A percentile compares a stretch with the other conserved stretches of the same genome.
phyloP scores from a whole-genome alignment of 2,797 vertebrate genomes.

The Pipistrellus nathusii region DNA sequence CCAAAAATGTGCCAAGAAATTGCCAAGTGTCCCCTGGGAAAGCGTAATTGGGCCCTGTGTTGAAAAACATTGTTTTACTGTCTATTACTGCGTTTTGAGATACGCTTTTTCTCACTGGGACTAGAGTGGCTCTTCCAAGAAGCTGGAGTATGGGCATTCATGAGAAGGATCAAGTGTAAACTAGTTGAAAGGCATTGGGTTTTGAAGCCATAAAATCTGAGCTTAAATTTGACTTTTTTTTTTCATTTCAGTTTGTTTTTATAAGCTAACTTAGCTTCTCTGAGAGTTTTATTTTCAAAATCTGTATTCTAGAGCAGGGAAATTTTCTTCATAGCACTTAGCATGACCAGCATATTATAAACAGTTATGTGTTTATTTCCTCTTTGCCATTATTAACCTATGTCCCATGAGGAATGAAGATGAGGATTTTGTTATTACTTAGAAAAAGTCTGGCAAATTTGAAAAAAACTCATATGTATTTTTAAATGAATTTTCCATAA shows the following conservation, averaged over 20 bases:
- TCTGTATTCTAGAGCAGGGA: not conserved
- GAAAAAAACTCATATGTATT: not conserved
- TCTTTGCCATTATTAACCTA: not conserved
- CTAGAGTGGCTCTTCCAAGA: not conserved
- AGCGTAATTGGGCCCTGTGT: not conserved
- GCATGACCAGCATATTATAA: not conserved
- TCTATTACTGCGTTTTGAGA: not conserved
- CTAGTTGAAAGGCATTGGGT: not conserved
- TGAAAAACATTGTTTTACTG: not conserved
- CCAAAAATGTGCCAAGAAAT: not conserved
- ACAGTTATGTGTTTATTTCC: not conserved
- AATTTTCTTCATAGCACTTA: not conserved
- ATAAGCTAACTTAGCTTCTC: not conserved
- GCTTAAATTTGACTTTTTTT: not conserved
- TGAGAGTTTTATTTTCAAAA: not conserved
- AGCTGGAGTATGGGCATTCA: not conserved
- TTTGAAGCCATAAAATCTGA: conserved; percentile 11
- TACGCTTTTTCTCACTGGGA: not conserved
- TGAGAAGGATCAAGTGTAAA: not conserved
- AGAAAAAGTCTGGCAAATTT: not conserved
- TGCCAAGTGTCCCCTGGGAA: not conserved
- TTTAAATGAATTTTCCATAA: not conserved
- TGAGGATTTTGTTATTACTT: not conserved
- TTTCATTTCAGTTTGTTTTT: conserved; percentile 27
- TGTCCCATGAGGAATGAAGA: not conserved